Conservation (phyloP, 2,113 vertebrate genomes). For the Tragulus kanchil region DNA sequence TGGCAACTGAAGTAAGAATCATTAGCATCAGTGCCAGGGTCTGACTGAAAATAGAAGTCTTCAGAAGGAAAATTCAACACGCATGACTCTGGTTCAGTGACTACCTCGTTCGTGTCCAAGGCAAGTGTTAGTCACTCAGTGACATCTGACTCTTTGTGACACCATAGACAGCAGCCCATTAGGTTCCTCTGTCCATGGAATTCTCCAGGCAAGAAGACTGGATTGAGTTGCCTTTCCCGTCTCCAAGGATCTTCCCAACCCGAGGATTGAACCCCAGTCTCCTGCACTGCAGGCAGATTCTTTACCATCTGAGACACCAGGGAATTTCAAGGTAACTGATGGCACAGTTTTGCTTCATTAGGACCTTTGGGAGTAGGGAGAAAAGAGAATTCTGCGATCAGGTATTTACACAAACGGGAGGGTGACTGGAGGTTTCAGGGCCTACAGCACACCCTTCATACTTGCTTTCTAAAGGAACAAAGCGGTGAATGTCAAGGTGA, state of each 20-base stretch:
- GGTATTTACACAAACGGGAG: conserved; percentile 57
- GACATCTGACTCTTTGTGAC: background rate
- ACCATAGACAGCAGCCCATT: background rate
- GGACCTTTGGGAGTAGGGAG: background rate
- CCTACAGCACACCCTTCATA: background rate
- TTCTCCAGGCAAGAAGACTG: background rate
- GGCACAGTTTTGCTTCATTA: conserved; percentile 30
- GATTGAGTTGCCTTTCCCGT: background rate
- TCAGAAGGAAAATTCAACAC: conserved; percentile 27
- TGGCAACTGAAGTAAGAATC: conserved; percentile 25
- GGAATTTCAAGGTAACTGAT: background rate
- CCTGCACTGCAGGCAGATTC: background rate
- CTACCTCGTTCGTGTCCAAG: background rate
- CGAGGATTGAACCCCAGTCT: background rate
- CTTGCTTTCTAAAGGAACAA: background rate
- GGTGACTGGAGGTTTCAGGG: background rate
- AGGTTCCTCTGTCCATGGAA: background rate
- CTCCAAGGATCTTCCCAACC: background rate
- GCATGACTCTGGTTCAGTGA: background rate
- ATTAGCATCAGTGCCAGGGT: background rate
- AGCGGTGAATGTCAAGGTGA: background rate
- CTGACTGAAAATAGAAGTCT: conserved; percentile 27
- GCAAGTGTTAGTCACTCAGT: background rate
- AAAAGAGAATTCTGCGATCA: background rate
- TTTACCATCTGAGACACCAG: background rate